Evolutionary conservation across 2,888 invertebrate species (phyloP), one percentile per base, ranked within the genome.

Genomic region (Oxyscelio sp.): DNA sequence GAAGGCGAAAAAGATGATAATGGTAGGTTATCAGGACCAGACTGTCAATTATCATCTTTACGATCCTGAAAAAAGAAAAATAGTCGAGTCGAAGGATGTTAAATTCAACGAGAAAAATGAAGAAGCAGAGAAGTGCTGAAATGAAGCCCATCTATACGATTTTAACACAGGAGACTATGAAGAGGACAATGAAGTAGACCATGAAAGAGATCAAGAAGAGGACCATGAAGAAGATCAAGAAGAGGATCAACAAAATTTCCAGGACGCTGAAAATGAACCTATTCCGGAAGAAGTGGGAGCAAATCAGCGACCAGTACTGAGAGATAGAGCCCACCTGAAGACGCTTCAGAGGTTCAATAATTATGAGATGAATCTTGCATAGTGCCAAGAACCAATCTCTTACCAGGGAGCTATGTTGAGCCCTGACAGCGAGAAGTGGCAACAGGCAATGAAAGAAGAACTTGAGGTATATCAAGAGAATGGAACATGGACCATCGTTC

Each of bases 1-100:
- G 1, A 87, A 85, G 48, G 58, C 82, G 4, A 70, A 74, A 27
- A 88, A 87, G 38, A 31, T 83, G 22, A 31, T 85, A 1, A 38
- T 90, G 27, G 80, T 87, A 8, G 87, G 86, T 0, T 87, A 88
- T 43, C 65, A 73, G 11, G 71, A 9, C 4, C 58, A 82, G 3
- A 68, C 80, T 0, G 9, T 50, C 9, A 82, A 77, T 24, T 82
- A 86, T 27, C 50, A 56, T 17, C 11, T 81, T n/a, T 75, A 50
- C 15, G 81, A 81, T 38, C 22, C 61, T 2, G 45, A 2, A 8
- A 74, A 43, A 15, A 58, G 40, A n/a, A 58, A 52, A 24, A 54
- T 74, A 6, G 22, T 52, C 9, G 54, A 65, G 15, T 61, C 66
- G 17, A 38, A 52, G n/a, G 54, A 68, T 15, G 81, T 81, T 4